Evolutionary conservation across 1,140 invertebrate species (phyloP).

Genomic region (Drosophila lini): DNA sequence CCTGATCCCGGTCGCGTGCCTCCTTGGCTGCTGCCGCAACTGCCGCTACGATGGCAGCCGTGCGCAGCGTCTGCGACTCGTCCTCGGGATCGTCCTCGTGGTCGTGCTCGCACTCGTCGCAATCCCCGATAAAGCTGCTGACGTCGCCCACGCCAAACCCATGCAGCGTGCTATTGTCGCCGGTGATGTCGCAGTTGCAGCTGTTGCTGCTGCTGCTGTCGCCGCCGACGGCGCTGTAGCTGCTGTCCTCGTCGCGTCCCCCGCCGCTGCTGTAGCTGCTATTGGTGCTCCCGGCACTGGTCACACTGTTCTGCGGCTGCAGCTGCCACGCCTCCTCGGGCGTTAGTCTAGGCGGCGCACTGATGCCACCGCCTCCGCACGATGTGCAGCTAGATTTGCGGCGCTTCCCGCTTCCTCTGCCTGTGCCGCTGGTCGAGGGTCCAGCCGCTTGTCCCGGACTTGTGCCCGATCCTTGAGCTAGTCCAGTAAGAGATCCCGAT

Average conservation of each 20-base stretch:
- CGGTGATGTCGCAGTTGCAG: conserved; percentile 81
- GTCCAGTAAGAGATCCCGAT: conserved; percentile 24
- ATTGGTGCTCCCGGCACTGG: conserved; percentile 72
- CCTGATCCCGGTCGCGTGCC: conserved; percentile 24
- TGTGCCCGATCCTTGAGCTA: conserved; percentile 20
- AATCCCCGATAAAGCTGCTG: conserved; percentile 72
- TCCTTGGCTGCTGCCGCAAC: conserved; percentile 70
- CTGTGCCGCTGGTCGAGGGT: conserved; percentile 17
- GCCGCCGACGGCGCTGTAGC: conserved; percentile 66
- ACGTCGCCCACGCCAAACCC: conserved; percentile 76
- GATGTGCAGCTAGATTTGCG: conserved; percentile 72
- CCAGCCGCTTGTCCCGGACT: conserved; percentile 21
- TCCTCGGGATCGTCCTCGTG: conserved; percentile 44
- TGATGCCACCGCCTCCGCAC: conserved; percentile 46
- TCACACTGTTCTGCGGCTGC: conserved; percentile 71
- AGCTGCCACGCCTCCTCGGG: conserved; percentile 71
- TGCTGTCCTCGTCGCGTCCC: conserved; percentile 66
- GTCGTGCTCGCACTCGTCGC: conserved; percentile 55
- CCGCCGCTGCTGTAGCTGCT: conserved; percentile 69
- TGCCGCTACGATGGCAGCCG: conserved; percentile 70
- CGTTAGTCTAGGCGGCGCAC: conserved; percentile 42
- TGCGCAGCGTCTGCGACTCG: conserved; percentile 71
- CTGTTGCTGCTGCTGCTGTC: conserved; percentile 82
- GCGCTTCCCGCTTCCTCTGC: conserved; percentile 37
- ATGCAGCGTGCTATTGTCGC: conserved; percentile 75